Conservation (phyloP, 2,797 vertebrate genomes). For the Geotrypetes seraphini region DNA sequence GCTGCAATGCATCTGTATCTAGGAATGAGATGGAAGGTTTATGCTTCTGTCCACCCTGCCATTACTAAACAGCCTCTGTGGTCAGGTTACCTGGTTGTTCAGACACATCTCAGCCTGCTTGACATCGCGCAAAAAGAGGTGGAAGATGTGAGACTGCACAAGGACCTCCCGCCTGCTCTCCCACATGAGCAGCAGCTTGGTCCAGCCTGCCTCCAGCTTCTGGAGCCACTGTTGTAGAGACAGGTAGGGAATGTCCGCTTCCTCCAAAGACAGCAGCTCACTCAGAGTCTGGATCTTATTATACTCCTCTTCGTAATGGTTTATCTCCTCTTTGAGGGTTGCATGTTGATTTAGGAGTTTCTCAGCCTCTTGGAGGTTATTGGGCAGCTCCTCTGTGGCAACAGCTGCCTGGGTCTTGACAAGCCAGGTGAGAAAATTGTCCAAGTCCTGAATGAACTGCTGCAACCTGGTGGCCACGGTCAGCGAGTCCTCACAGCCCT, state of each 20-base stretch:
- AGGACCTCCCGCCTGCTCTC: conserved; percentile 72
- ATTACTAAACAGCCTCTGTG: too few species aligned
- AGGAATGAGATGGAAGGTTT: too few species aligned
- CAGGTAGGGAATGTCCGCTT: conserved; percentile 68
- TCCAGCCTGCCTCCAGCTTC: conserved; percentile 87
- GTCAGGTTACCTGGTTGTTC: conserved; percentile 67
- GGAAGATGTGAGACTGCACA: conserved; percentile 83
- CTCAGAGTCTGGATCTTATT: conserved; percentile 80
- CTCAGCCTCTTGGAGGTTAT: conserved; percentile 70
- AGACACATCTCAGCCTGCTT: conserved; percentile 74
- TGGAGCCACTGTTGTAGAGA: conserved; percentile 88
- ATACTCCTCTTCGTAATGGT: conserved; percentile 81
- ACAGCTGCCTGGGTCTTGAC: conserved; percentile 78
- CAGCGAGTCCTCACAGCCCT: conserved; percentile 81
- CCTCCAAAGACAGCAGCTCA: conserved; percentile 75
- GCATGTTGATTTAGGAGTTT: conserved; percentile 70
- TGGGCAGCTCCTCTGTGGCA: conserved; percentile 66
- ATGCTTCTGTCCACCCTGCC: too few species aligned
- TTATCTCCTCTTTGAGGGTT: conserved; percentile 86
- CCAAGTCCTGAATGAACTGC: conserved; percentile 85
- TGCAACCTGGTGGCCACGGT: conserved; percentile 74
- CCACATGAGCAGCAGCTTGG: conserved; percentile 86
- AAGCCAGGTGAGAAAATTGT: conserved; percentile 83
- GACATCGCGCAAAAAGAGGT: conserved; percentile 81
- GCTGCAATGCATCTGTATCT: too few species aligned